phyloP scores from a whole-genome alignment of 2,113 vertebrate species.

The Anolis carolinensis region DNA sequence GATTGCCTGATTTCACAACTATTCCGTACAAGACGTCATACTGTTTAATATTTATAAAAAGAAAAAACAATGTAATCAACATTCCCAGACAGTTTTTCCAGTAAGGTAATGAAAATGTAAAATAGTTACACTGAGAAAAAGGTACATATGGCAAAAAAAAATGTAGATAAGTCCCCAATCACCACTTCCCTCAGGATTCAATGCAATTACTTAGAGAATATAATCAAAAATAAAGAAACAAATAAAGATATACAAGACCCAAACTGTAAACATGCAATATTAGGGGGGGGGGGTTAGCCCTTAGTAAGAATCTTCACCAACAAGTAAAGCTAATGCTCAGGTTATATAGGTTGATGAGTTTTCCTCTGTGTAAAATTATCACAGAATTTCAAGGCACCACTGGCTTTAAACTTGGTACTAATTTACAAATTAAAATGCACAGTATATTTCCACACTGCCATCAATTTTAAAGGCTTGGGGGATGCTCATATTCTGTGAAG shows the following conservation, averaged over 20 bases:
- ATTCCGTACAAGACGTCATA: too few relatives aligned
- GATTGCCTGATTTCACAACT: too few relatives aligned
- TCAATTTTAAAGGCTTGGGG: neutral
- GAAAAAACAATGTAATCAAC: too few relatives aligned
- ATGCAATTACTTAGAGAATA: too few relatives aligned
- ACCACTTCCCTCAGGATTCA: neutral
- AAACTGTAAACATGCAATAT: too few relatives aligned
- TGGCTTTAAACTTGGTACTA: neutral
- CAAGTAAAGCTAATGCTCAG: too few relatives aligned
- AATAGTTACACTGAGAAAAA: neutral
- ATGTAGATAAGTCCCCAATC: neutral
- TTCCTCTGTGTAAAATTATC: neutral
- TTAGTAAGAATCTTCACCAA: neutral
- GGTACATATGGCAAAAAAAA: neutral
- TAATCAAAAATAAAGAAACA: too few relatives aligned
- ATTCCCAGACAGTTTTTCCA: too few relatives aligned
- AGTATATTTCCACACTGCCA: neutral
- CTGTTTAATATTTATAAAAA: too few relatives aligned
- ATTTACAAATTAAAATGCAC: neutral
- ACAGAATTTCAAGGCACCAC: neutral
- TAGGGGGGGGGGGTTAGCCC: neutral
- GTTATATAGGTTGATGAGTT: neutral
- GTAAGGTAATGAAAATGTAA: too few relatives aligned
- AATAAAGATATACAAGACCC: neutral
- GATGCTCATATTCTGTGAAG: neutral